Evolutionary conservation across 2,113 vertebrate species (phyloP).

Genomic region (Hippolais icterina): DNA sequence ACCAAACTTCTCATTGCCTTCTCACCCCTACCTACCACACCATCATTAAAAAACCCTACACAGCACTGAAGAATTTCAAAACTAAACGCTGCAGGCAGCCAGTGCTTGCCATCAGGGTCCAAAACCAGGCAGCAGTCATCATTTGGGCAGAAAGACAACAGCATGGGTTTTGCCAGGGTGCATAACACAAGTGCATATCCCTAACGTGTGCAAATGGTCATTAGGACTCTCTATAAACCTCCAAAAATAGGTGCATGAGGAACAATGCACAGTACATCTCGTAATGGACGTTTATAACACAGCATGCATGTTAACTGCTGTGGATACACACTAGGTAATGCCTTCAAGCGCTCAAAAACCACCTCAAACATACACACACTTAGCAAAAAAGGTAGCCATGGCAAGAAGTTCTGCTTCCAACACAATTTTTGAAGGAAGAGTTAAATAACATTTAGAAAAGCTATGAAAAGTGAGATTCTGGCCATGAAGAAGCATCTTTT

Average conservation of each 20-base stretch:
- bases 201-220: fast-evolving
- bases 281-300: background rate
- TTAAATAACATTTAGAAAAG: background rate
- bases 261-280: fast-evolving
- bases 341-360: background rate
- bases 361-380: background rate
- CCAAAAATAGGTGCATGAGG: background rate
- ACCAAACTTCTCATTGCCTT: background rate
- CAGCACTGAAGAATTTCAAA: fast-evolving
- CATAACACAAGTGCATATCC: background rate
- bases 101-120: background rate
- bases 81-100: background rate
- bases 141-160: background rate
- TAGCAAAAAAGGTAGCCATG: background rate
- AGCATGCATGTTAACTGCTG: background rate
- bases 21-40: background rate
- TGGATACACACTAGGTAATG: fast-evolving
- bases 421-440: background rate
- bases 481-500: background rate
- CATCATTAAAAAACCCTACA: background rate
- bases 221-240: background rate
- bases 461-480: background rate
- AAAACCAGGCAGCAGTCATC: background rate
- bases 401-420: background rate
- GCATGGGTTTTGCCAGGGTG: background rate